Base-by-base conservation (phyloP, 2,888 invertebrate species). In the Phengaris arion region DNA sequence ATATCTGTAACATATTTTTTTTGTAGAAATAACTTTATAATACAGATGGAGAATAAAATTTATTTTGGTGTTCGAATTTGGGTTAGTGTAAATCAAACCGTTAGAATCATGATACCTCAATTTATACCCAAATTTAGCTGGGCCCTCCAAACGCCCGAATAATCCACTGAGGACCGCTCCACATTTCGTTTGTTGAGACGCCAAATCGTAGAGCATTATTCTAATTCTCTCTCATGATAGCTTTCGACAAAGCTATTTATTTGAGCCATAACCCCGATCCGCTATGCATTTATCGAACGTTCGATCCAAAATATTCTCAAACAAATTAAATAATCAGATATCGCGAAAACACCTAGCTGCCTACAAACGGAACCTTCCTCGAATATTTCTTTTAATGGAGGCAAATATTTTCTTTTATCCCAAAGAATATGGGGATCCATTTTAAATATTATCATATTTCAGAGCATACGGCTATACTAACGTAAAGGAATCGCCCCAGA, bases 141-240 rank as follows among this genome's bases (percentile, higher is more conserved):
- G 87, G 86, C 87, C 89, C 86, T 86, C 83, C 86, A 86, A 85
- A 87, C 85, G 82, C 85, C 86, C 87, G 86, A 90, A 90, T 91
- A 92, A 91, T 91, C 92, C 93, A 89, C 91, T 81, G 91, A 91
- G 91, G 88, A 89, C 89, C 85, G 88, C 91, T 92, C 86, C 83
- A 85, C 85, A 85, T 85, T 86, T 90, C 90, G 90, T 91, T 92
- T 91, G 93, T 91, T 89, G 91, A 90, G 92, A 92, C 85, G 89
- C 91, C 89, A 92, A 93, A 93, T 93, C 91, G 90, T 85, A 88
- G 87, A 85, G 88, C 92, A 93, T 93, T 93, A 93, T 93, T 93
- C 92, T 93, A 93, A 93, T 93, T 92, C 89, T 89, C 88, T 88
- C 89, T 87, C 88, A 84, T 87, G 89, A 91, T 92, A 89, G 92